phyloP scores from a whole-genome alignment of 2,113 vertebrate genomes.

The Cromileptes altivelis region DNA sequence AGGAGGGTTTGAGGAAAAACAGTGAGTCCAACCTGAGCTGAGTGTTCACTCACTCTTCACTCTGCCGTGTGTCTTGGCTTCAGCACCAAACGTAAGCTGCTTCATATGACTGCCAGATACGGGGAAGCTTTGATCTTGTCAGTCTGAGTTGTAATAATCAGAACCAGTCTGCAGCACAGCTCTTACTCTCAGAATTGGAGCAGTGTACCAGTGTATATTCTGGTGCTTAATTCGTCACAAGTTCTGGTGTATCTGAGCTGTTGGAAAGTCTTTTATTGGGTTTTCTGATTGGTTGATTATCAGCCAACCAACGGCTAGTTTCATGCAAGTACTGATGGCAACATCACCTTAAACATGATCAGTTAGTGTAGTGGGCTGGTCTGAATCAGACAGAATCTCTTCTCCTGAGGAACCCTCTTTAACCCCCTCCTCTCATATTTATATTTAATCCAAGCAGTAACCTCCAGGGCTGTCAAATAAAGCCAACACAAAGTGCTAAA shows the following conservation, averaged over 20 bases:
- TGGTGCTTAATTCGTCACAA: background rate
- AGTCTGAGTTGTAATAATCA: background rate
- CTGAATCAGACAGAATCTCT: too few relatives aligned
- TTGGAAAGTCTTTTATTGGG: background rate
- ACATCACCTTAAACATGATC: too few relatives aligned
- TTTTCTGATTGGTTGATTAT: background rate
- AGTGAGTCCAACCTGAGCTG: background rate
- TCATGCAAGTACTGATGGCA: too few relatives aligned
- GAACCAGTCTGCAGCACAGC: background rate
- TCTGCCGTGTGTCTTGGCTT: too few relatives aligned
- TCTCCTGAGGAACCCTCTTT: too few relatives aligned
- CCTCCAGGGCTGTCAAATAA: too few relatives aligned
- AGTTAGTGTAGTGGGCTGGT: too few relatives aligned
- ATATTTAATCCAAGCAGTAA: too few relatives aligned
- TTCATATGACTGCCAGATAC: background rate
- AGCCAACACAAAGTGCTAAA: too few relatives aligned
- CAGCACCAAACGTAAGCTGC: background rate
- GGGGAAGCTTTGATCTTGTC: background rate
- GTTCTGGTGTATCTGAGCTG: background rate
- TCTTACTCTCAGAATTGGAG: background rate
- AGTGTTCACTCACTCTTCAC: background rate
- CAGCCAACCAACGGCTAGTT: too few relatives aligned
- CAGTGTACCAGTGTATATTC: background rate
- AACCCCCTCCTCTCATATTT: too few relatives aligned
- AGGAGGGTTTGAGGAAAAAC: background rate